Evolutionary conservation across 2,113 vertebrate genomes (phyloP).

Genomic region (Nesogale talazaci): DNA sequence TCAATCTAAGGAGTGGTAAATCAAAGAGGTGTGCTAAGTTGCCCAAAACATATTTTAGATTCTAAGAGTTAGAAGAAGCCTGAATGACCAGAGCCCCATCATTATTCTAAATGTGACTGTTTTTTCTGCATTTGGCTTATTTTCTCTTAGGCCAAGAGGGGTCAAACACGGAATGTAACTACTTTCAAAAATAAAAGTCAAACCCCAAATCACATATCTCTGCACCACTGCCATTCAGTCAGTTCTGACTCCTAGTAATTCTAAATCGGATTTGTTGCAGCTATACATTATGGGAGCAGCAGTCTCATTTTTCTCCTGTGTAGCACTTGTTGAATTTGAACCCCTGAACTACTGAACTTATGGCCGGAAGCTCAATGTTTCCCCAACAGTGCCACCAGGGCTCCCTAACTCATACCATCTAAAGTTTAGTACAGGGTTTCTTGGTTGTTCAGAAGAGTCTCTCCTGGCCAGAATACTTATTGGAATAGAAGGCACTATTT

Average conservation of each 20-base stretch:
- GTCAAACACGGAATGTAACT: neutral
- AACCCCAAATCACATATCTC: neutral
- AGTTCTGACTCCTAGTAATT: no score
- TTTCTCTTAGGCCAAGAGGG: constrained; percentile 34
- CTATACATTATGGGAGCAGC: no score
- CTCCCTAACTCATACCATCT: neutral
- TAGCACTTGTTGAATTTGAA: no score
- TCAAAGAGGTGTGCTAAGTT: constrained; percentile 10
- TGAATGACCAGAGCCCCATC: neutral
- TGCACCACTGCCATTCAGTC: no score
- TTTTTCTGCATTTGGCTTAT: neutral
- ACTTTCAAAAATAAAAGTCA: neutral
- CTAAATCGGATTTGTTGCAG: no score
- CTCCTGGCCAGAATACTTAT: neutral
- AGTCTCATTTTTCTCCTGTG: no score
- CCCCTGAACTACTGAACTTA: no score
- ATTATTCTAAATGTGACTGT: neutral
- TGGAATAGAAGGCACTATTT: constrained; percentile 17
- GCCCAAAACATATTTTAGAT: constrained; percentile 8
- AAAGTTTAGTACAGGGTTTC: neutral
- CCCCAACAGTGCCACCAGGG: no score
- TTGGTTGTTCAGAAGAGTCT: constrained; percentile 13
- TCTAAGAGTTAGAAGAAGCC: neutral
- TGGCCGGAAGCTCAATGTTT: no score
- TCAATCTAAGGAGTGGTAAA: neutral